Evolutionary conservation across 2,113 vertebrate genomes (phyloP), one percentile per base, ranked within the genome.

Genomic region (Oxygymnocypris stewartii): DNA sequence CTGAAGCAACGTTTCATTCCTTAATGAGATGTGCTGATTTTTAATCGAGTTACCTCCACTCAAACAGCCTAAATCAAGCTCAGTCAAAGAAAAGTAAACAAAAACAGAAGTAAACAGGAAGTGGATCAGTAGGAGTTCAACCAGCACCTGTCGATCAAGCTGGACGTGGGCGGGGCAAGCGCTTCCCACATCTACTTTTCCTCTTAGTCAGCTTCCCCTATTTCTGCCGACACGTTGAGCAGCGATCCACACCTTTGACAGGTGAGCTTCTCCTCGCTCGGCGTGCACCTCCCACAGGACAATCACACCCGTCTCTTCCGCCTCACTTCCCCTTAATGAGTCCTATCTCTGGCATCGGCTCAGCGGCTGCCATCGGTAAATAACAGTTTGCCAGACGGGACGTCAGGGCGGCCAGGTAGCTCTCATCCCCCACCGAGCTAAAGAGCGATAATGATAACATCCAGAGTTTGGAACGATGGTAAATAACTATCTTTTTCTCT

Each of bases 61-160:
- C 71, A 44, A 61, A 12, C 42, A 82, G 44, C 37, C 42, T n/a
- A 78, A 78, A 8, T 8, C 73, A 44, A 51, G 47, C 49, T n/a
- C 2, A 14, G 5, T 31, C 20, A 4, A n/a, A 31, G 16, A 61
- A 61, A 80, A 28, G 18, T 18, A 76, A 74, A 44, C 13, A 25
- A 47, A 51, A 49, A 31, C 44, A 69, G 28, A 37, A 69, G 31
- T 18, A 35, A n/a, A 59, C 20, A 59, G 57, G 2, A 59, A 61
- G 20, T 80, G 16, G 18, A 42, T 11, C 54, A 61, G 14, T 31
- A 20, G 44, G 74, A 77, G 74, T 49, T 9, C 44, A 59, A 54
- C 44, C 88, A 90, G 88, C 12, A 86, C 79, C 91, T 91, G 92
- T 93, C 93, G 93, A 90, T 93, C 91, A 92, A 42, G 42, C 8